Evolutionary conservation across 2,113 vertebrate species (phyloP).

Genomic region (Tachysurus fulvidraco): DNA sequence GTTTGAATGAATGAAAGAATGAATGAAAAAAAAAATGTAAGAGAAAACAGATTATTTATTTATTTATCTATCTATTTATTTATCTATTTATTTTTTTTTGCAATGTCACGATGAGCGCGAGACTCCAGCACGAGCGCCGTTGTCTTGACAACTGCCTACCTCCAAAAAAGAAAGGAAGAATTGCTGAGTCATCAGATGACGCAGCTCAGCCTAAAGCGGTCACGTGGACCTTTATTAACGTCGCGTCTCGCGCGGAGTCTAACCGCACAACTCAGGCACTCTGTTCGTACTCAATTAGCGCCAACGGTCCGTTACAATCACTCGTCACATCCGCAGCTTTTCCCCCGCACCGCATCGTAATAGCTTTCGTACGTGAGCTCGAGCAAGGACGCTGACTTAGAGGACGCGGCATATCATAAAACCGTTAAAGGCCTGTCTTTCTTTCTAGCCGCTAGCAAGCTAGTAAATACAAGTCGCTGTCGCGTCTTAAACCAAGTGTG

Average conservation of each 20-base stretch:
- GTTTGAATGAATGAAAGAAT: too few relatives aligned
- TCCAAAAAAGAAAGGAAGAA: not conserved
- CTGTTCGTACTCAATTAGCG: not conserved
- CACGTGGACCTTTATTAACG: slow-evolving; percentile 56
- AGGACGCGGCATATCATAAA: not conserved
- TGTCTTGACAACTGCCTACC: not conserved
- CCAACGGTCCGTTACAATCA: not conserved
- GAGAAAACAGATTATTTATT: too few relatives aligned
- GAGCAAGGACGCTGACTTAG: not conserved
- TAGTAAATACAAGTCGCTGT: not conserved
- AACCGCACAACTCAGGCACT: not conserved
- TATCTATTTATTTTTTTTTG: not conserved
- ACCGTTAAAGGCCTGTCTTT: not conserved
- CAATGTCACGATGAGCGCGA: slow-evolving; percentile 31
- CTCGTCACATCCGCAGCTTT: not conserved
- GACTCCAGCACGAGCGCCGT: not conserved
- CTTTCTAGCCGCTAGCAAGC: slow-evolving; percentile 14
- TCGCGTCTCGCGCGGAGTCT: not conserved
- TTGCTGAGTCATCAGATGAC: slow-evolving; percentile 79
- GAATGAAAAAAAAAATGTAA: too few relatives aligned
- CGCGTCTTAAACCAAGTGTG: not conserved
- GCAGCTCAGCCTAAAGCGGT: slow-evolving; percentile 49
- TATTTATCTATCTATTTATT: too few relatives aligned
- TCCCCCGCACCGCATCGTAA: not conserved
- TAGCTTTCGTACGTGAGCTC: not conserved